phyloP scores from a whole-genome alignment of 1,140 invertebrate species.

The Drosophila melanica region DNA sequence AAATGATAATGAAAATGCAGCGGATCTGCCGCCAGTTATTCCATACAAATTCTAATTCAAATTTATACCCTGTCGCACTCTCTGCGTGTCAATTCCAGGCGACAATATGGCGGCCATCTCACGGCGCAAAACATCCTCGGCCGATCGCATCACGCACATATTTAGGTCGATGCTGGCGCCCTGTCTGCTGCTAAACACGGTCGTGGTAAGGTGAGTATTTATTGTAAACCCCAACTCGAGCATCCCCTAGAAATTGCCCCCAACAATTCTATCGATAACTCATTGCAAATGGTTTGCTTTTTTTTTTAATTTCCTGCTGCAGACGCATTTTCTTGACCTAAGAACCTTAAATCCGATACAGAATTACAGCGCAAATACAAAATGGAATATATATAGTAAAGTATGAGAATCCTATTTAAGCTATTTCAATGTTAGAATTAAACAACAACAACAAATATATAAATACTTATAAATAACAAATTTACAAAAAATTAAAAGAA shows the following conservation, averaged over 20 bases:
- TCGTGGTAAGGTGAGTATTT: conserved; percentile 78
- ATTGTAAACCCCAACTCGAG: neutral
- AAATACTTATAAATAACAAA: conserved; percentile 51
- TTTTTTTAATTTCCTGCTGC: conserved; percentile 33
- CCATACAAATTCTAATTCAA: conserved; percentile 53
- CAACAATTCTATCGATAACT: neutral
- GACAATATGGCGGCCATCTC: conserved; percentile 84
- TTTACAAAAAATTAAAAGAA: conserved; percentile 4
- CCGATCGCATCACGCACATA: conserved; percentile 82
- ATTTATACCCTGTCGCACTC: conserved; percentile 47
- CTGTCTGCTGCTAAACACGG: conserved; percentile 79
- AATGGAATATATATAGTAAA: conserved; percentile 33
- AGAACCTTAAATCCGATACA: conserved; percentile 43
- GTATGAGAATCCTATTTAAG: conserved; percentile 72
- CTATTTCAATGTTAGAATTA: conserved; percentile 75
- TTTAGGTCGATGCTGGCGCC: conserved; percentile 81
- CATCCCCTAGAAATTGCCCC: neutral
- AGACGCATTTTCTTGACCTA: conserved; percentile 82
- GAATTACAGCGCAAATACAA: conserved; percentile 21
- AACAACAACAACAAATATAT: conserved; percentile 44
- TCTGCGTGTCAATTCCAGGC: conserved; percentile 64
- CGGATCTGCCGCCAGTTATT: conserved; percentile 12
- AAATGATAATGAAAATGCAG: conserved; percentile 53
- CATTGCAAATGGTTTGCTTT: conserved; percentile 38
- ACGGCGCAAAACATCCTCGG: conserved; percentile 82